These are phyloP conservation scores for Lasioglossum marginatum DNA, from an alignment of 2,888 invertebrate genomes.

Conservation along the genomic window DNA sequence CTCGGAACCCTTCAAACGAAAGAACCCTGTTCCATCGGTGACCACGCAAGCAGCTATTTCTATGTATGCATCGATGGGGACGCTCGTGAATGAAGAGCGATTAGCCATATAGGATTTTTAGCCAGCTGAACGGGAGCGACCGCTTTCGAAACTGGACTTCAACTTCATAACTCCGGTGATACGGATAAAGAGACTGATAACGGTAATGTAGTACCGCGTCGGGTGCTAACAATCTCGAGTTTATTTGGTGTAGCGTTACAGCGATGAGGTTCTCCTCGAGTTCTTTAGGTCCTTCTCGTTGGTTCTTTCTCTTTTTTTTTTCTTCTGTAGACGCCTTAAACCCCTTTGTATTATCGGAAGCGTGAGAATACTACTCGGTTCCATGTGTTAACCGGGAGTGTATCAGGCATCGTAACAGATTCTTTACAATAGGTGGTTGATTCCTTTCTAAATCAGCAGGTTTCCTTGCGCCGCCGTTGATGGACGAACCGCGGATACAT, in stretches of 20 bases:
- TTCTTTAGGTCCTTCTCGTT: neutral
- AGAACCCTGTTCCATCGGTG: neutral
- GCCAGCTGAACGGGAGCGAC: neutral
- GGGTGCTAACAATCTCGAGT: neutral
- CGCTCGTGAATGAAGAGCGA: no score
- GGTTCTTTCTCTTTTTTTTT: neutral
- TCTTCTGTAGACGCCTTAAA: neutral
- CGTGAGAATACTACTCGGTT: slow-evolving; percentile 39
- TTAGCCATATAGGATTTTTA: no score
- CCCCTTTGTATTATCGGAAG: slow-evolving; percentile 14
- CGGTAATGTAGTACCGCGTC: neutral
- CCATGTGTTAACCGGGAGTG: slow-evolving; percentile 12
- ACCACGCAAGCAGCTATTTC: neutral
- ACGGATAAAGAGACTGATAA: slow-evolving; percentile 8
- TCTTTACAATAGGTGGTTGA: slow-evolving; percentile 64
- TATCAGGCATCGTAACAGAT: slow-evolving; percentile 18
- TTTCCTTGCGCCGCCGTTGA: slow-evolving; percentile 32
- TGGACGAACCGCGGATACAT: slow-evolving; percentile 40
- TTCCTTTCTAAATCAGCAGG: slow-evolving; percentile 57
- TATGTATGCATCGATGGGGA: neutral
- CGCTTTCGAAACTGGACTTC: slow-evolving; percentile 9
- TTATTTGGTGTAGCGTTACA: neutral
- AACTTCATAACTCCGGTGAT: neutral
- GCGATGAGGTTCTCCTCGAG: neutral
- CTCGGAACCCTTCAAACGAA: neutral